Base-by-base conservation (phyloP, 2,113 vertebrate species). In the Hippopotamus amphibius region DNA sequence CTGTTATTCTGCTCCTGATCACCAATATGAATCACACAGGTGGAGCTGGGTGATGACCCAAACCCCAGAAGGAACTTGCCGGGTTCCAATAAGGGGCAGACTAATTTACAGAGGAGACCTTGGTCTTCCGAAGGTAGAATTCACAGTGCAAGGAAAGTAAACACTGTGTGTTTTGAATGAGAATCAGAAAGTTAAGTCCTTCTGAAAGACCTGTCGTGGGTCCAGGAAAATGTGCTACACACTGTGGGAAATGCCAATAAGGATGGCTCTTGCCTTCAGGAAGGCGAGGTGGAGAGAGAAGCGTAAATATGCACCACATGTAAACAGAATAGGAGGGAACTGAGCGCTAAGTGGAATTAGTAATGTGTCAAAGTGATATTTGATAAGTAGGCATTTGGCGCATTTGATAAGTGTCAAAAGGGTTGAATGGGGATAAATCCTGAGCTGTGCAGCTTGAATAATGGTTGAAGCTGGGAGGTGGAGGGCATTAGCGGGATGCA, bases 21-120 rank as follows among this genome's bases (percentile, higher is more conserved):
- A 80, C 94, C 84, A n/a, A 81, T 96, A 92, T 63, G 92, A 88
- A 97, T 96, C 87, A 77, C 66, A 0, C 90, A 61, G n/a, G 81
- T 83, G 71, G 90, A 81, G 48, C 46, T 66, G 41, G 76, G 69
- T 41, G 87, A 92, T 92, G 80, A 80, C 65, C 92, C 37, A 57
- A 50, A 41, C 68, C 81, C 86, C 76, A 85, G 79, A 95, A 76
- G 63, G 69, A 69, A 84, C 48, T 68, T 69, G 30, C 17, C 0
- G 50, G 65, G 71, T 87, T 97, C 63, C 74, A 63, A 17, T 43
- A 94, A 80, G 26, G 15, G 74, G 30, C 11, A 57, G 65, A 57
- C 71, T 72, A 50, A 95, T 96, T 96, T 77, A 83, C 17, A 21
- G 11, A 87, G 48, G 15, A 95, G 66, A 26, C 46, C 50, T 50